Conservation (phyloP, 1,140 invertebrate species). For the Drosophila repletoides region DNA sequence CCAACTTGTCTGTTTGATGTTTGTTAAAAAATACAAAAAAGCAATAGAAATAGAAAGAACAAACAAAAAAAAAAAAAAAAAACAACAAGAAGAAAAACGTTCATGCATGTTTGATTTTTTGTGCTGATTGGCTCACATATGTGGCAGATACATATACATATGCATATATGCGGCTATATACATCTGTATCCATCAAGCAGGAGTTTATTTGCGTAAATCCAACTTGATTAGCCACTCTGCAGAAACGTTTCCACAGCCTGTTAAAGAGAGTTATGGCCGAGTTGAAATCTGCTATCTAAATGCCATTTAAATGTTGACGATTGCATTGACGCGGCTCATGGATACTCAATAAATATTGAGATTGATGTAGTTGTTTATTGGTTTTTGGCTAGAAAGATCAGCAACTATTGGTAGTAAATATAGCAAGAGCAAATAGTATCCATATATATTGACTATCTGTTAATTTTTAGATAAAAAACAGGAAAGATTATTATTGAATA, state of each 20-base stretch:
- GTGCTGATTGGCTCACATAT: conserved; percentile 57
- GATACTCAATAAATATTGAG: conserved; percentile 1
- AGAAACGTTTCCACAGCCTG: neutral
- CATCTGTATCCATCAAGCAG: conserved; percentile 28
- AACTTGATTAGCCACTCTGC: conserved; percentile 43
- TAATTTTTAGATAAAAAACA: too few relatives aligned
- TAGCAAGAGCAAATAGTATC: too few relatives aligned
- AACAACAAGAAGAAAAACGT: conserved; percentile 13
- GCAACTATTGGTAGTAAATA: neutral
- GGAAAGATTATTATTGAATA: too few relatives aligned
- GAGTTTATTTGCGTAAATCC: conserved; percentile 20
- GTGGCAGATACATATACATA: conserved; percentile 11
- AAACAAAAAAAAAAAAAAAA: conserved; percentile 2
- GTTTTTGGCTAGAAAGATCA: neutral
- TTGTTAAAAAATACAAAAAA: conserved; percentile 12
- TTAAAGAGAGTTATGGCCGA: neutral
- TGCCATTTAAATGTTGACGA: conserved; percentile 15
- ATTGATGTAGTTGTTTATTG: neutral
- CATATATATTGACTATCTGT: too few relatives aligned
- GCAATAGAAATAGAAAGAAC: neutral
- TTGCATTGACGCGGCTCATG: neutral
- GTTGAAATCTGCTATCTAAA: conserved; percentile 5
- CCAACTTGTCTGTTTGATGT: conserved; percentile 46
- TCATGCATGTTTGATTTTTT: conserved; percentile 58
- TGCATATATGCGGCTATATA: conserved; percentile 3